A percentile compares a stretch with the other conserved stretches of the same genome.
These are phyloP conservation scores for Nysson spinosus DNA, from an alignment of 2,888 invertebrate species.

Conservation along the genomic window DNA sequence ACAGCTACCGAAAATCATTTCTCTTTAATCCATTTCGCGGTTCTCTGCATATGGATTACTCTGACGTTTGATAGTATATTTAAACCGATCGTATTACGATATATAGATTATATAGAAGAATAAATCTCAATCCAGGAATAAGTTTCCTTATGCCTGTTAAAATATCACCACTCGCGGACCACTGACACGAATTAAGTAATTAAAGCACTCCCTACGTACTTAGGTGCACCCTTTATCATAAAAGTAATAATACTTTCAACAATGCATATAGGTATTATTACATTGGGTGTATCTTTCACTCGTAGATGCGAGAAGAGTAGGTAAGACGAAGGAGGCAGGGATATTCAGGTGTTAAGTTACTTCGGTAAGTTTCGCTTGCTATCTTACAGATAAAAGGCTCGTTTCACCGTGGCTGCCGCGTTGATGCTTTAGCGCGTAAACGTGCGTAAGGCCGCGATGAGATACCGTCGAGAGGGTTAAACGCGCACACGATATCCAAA, in stretches of 20 bases:
- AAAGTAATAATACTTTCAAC: background rate
- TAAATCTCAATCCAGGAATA: no score
- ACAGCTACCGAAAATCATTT: no score
- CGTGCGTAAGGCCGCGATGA: slow-evolving; percentile 54
- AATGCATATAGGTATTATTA: slow-evolving; percentile 14
- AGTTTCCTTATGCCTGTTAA: no score
- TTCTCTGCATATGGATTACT: no score
- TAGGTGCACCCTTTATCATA: no score
- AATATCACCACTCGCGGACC: no score
- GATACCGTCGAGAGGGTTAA: slow-evolving; percentile 52
- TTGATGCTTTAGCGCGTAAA: slow-evolving; percentile 45
- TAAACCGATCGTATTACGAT: no score
- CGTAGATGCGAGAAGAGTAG: background rate
- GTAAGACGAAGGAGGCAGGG: slow-evolving; percentile 29
- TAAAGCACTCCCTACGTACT: no score
- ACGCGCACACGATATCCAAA: slow-evolving; percentile 54
- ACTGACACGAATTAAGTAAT: no score
- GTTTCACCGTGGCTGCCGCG: slow-evolving; percentile 27
- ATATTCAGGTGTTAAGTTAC: slow-evolving; percentile 66
- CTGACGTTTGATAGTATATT: no score
- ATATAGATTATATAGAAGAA: no score
- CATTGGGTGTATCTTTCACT: slow-evolving; percentile 22
- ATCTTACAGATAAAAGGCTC: slow-evolving; percentile 49
- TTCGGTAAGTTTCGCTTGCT: slow-evolving; percentile 30
- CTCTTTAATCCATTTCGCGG: no score